Conservation (phyloP, 2,113 vertebrate species). For the Bungarus multicinctus region DNA sequence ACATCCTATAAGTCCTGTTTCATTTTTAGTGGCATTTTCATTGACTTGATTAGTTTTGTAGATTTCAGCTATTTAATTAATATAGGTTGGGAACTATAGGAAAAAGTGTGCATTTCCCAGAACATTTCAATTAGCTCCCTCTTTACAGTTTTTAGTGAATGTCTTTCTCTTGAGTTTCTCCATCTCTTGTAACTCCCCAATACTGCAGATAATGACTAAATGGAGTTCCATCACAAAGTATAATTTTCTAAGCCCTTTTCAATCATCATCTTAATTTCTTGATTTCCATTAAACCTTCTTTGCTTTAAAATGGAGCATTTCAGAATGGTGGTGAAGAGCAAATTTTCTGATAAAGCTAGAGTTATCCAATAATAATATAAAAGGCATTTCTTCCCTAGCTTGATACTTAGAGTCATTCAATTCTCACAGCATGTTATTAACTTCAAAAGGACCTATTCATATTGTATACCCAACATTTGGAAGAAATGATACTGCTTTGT, state of each 20-base stretch:
- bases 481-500: not conserved
- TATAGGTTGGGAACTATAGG: not conserved
- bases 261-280: conserved; percentile 41
- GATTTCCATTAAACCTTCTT: conserved; percentile 20
- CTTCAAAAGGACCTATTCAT: not conserved
- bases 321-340: conserved; percentile 9
- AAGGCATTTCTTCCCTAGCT: not conserved
- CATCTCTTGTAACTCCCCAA: conserved; percentile 45
- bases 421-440: not conserved
- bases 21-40: not conserved
- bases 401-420: conserved; percentile 23
- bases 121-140: not conserved
- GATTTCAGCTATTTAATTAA: not conserved
- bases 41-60: not conserved
- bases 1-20: not conserved
- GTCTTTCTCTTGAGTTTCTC: not conserved
- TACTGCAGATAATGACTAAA: conserved; percentile 50
- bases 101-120: not conserved
- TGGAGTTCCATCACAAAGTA: conserved; percentile 55
- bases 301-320: conserved; percentile 25
- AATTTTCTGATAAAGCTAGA: not conserved
- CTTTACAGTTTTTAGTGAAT: not conserved
- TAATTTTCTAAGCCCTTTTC: conserved; percentile 49
- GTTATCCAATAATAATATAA: not conserved
- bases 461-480: not conserved